phyloP scores from a whole-genome alignment of 2,797 vertebrate species.

The Artibeus jamaicensis region DNA sequence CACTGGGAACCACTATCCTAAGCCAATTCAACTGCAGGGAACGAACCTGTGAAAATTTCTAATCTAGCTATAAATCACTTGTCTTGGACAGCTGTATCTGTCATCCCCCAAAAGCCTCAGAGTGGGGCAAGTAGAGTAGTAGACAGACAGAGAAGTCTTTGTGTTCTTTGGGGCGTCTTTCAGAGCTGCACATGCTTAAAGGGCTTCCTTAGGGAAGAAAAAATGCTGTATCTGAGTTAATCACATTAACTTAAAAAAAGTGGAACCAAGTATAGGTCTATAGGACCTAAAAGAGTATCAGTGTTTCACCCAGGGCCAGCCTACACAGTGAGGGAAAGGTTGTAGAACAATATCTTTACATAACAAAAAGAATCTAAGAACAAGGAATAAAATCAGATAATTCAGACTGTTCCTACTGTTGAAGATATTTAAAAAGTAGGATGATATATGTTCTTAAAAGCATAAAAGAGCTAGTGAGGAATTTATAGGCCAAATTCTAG shows the following conservation, averaged over 20 bases:
- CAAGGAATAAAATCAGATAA: conserved; percentile 16
- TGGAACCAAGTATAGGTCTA: background rate
- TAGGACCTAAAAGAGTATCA: background rate
- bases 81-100: background rate
- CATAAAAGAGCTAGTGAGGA: background rate
- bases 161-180: background rate
- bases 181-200: conserved; percentile 1
- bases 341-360: conserved; percentile 9
- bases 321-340: background rate
- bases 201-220: conserved; percentile 16
- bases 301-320: background rate
- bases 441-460: conserved; percentile 8
- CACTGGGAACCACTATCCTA: background rate
- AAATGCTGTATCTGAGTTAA: background rate
- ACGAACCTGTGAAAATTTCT: conserved; percentile 27
- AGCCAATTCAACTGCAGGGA: conserved; percentile 20
- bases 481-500: conserved; percentile 29
- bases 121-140: background rate
- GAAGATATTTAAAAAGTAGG: background rate
- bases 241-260: background rate
- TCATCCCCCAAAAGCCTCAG: background rate
- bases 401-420: background rate
- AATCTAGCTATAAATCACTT: conserved; percentile 4
- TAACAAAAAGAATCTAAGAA: conserved; percentile 45
- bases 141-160: background rate